phyloP scores from a whole-genome alignment of 1,140 invertebrate species.

The Akabosia matsudoensis region DNA sequence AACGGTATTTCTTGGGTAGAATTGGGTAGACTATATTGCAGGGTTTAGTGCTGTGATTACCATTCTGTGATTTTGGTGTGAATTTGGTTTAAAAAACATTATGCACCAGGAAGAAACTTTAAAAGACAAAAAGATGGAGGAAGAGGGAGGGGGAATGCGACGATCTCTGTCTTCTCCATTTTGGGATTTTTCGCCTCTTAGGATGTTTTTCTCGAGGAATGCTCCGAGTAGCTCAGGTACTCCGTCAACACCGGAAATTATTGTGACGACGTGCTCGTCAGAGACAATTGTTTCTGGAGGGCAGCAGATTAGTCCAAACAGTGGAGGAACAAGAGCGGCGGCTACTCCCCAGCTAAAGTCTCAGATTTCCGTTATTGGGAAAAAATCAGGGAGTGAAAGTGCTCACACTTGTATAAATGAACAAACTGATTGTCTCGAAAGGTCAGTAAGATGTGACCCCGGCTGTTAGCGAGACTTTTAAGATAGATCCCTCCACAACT shows the following conservation, averaged over 20 bases:
- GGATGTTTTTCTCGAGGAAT: background rate
- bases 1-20: no score
- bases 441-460: no score
- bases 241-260: slow-evolving; percentile 6
- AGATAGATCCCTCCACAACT: background rate
- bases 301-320: background rate
- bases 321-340: no score
- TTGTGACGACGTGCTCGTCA: slow-evolving; percentile 1
- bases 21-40: no score
- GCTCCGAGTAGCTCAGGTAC: background rate
- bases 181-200: background rate
- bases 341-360: no score
- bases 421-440: no score
- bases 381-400: no score
- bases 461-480: no score
- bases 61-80: background rate
- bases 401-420: no score
- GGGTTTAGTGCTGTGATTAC: background rate
- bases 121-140: slow-evolving; percentile 1
- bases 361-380: no score
- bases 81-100: background rate
- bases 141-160: background rate
- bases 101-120: background rate
- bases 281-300: background rate
- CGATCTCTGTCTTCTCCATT: background rate